Percentiles rank a stretch among this genome's conserved stretches.
phyloP scores from a whole-genome alignment of 1,140 invertebrate genomes.

The Caenorhabditis elegans region WBcel235 BX284606.5:13476501-13477000 shows the following conservation, averaged over 20 bases:
- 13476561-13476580: neutral
- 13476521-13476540: neutral
- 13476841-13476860: too few relatives aligned
- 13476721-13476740: too few relatives aligned
- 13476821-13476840: too few relatives aligned
- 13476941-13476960: neutral
- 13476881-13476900: too few relatives aligned
- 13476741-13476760: too few relatives aligned
- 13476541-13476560: neutral
- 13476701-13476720: neutral
- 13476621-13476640: neutral
- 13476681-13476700: neutral
- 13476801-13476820: too few relatives aligned
- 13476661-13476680: neutral
- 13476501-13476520: neutral
- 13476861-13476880: too few relatives aligned
- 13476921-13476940: too few relatives aligned
- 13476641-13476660: neutral
- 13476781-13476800: too few relatives aligned
- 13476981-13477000: neutral
- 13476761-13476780: too few relatives aligned
- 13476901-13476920: too few relatives aligned
- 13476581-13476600: neutral
- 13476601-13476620: neutral
- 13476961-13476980: neutral